phyloP scores from a whole-genome alignment of 2,888 invertebrate species.

The Tryphoninae sp. region DNA sequence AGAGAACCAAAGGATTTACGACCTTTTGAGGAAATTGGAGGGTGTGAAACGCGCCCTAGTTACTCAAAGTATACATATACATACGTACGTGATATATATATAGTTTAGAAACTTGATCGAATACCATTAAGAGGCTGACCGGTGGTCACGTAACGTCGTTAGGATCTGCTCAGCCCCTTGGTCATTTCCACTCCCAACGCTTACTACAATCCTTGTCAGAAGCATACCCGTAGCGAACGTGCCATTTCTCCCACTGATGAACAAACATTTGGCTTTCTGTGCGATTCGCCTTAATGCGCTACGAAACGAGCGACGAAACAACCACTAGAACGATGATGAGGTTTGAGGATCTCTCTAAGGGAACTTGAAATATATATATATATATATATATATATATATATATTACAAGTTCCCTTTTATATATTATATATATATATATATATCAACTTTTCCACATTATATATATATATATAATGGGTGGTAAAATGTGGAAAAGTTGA shows the following conservation, averaged over 20 bases:
- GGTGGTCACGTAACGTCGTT: constrained; percentile 54
- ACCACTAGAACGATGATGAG: constrained; percentile 12
- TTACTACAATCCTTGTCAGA: constrained; percentile 12
- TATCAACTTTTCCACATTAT: no score
- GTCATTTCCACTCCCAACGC: constrained; percentile 21
- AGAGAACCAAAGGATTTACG: no score
- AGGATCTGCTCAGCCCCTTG: constrained; percentile 35
- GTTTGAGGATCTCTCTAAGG: constrained; percentile 27
- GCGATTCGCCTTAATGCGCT: constrained; percentile 9
- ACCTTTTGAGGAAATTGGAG: not conserved
- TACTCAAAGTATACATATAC: not conserved
- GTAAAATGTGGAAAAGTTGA: not conserved
- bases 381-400: not conserved
- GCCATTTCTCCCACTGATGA: constrained; percentile 14
- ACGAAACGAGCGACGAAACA: constrained; percentile 30
- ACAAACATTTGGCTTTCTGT: constrained; percentile 25
- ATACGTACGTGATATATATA: not conserved
- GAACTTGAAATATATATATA: not conserved
- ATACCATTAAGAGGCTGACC: constrained; percentile 31
- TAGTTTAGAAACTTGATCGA: constrained; percentile 13
- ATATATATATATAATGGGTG: no score
- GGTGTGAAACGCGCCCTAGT: not conserved
- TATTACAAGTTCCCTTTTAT: no score
- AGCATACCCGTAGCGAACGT: constrained; percentile 22
- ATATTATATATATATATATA: no score